phyloP scores from a whole-genome alignment of 2,797 vertebrate genomes.

The Sebastes melanostomus region DNA sequence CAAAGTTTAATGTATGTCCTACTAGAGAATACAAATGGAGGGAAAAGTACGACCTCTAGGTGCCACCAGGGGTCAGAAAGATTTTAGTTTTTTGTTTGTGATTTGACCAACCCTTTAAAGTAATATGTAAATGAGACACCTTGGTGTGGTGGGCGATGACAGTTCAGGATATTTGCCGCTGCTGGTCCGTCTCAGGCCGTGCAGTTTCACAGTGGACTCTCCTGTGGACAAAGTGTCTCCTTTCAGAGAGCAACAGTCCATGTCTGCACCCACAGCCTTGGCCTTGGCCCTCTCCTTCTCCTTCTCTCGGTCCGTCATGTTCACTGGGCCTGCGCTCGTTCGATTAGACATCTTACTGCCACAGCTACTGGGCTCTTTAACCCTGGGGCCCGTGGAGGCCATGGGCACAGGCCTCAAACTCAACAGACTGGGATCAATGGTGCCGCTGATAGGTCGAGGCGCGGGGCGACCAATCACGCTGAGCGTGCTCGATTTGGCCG shows the following conservation, averaged over 20 bases:
- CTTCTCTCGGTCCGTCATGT: conserved; percentile 97
- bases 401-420: conserved; percentile 84
- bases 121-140: conserved; percentile 73
- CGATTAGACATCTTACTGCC: conserved; percentile 65
- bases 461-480: conserved; percentile 88
- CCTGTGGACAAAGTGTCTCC: conserved; percentile 75
- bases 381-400: conserved; percentile 79
- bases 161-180: conserved; percentile 90
- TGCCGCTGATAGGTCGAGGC: conserved; percentile 87
- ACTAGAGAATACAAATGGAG: neutral
- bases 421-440: conserved; percentile 89
- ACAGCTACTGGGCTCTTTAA: conserved; percentile 75
- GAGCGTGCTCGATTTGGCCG: conserved; percentile 95
- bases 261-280: conserved; percentile 90
- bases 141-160: conserved; percentile 90
- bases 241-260: conserved; percentile 82
- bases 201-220: conserved; percentile 86
- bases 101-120: neutral
- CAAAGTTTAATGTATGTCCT: neutral
- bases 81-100: neutral
- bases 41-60: neutral
- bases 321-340: conserved; percentile 85
- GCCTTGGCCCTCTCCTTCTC: conserved; percentile 98
- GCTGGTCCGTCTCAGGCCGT: conserved; percentile 83
- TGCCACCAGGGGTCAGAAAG: neutral